phyloP scores from a whole-genome alignment of 2,888 invertebrate genomes.

The Andrena camellia region DNA sequence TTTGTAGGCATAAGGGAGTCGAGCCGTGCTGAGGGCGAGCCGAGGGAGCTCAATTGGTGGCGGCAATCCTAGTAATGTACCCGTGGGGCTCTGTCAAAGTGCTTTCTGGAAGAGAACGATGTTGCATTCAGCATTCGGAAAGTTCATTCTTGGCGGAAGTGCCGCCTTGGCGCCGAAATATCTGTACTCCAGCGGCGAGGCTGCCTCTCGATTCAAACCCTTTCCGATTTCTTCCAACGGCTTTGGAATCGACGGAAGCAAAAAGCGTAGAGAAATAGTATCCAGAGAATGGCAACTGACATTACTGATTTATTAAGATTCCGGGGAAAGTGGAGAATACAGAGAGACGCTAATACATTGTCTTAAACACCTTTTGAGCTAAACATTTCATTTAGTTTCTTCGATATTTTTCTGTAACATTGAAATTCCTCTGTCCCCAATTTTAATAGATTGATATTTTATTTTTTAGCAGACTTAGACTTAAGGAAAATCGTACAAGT shows the following conservation, averaged over 20 bases:
- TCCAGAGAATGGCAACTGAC: not conserved
- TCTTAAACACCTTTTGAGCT: too few relatives aligned
- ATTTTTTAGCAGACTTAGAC: too few relatives aligned
- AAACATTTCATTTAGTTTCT: too few relatives aligned
- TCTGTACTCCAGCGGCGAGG: slow-evolving; percentile 2
- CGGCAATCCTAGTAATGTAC: slow-evolving; percentile 84
- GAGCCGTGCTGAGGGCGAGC: slow-evolving; percentile 43
- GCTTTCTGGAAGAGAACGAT: slow-evolving; percentile 74
- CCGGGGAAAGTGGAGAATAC: too few relatives aligned
- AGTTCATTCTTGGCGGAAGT: slow-evolving; percentile 76
- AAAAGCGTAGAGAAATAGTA: not conserved
- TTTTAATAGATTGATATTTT: too few relatives aligned
- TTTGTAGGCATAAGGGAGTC: slow-evolving; percentile 80
- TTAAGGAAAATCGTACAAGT: too few relatives aligned
- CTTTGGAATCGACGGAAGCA: not conserved
- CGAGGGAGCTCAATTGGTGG: slow-evolving; percentile 81
- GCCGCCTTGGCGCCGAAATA: slow-evolving; percentile 35
- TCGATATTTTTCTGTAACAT: too few relatives aligned
- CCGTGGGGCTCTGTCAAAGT: slow-evolving; percentile 84
- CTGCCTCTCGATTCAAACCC: not conserved
- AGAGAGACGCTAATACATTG: too few relatives aligned
- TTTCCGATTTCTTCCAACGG: slow-evolving; percentile 14
- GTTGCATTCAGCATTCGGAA: slow-evolving; percentile 75
- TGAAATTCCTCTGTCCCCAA: too few relatives aligned
- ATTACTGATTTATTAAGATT: not conserved